phyloP scores from a whole-genome alignment of 2,113 vertebrate genomes.

The Enhydra lutris region DNA sequence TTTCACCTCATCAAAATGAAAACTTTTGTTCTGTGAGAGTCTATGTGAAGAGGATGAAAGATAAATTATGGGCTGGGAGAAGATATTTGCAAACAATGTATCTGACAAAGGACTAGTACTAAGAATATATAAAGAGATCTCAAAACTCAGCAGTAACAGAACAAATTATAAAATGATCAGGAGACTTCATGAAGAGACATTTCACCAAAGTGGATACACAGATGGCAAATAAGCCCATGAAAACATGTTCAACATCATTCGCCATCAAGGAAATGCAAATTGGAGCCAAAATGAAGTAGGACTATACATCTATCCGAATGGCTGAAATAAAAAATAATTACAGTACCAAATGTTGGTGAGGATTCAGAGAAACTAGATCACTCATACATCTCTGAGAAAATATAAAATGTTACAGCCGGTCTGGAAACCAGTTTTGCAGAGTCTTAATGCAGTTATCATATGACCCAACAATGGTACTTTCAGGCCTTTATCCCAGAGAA shows the following conservation, averaged over 20 bases:
- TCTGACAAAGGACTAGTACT: neutral
- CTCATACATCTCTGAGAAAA: neutral
- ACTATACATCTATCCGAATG: neutral
- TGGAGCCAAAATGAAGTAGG: neutral
- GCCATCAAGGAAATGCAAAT: neutral
- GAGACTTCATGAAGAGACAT: neutral
- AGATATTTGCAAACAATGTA: neutral
- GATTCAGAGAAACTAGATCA: neutral
- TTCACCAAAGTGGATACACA: neutral
- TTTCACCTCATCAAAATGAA: neutral
- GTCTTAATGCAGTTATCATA: too few species aligned
- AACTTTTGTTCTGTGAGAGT: neutral
- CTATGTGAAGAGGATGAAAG: neutral
- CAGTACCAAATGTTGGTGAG: neutral
- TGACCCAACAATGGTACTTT: too few species aligned
- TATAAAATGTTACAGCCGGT: neutral
- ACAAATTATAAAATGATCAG: neutral
- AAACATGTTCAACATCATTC: neutral
- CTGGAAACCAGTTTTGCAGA: neutral
- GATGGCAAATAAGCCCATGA: neutral
- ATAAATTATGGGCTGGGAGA: neutral
- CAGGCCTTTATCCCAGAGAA: too few species aligned
- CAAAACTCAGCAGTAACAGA: neutral
- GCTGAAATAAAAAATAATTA: neutral
- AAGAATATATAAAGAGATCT: constrained; percentile 19